phyloP scores from a whole-genome alignment of 2,113 vertebrate genomes.

The Peromyscus maniculatus region DNA sequence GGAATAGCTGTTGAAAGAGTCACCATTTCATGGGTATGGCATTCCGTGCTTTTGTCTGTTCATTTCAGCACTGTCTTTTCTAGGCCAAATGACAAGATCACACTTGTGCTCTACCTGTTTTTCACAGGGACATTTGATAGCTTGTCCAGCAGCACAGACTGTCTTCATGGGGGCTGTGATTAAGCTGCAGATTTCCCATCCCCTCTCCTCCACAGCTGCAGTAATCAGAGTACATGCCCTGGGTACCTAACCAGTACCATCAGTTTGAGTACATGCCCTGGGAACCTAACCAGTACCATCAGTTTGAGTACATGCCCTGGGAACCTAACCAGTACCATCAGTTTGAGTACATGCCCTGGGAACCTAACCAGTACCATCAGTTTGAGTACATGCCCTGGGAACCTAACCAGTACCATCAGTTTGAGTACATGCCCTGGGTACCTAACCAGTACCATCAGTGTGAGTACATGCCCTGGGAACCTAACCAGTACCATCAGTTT shows the following conservation, averaged over 20 bases:
- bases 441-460: too few relatives aligned
- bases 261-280: not conserved
- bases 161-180: not conserved
- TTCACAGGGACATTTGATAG: not conserved
- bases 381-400: not conserved
- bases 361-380: too few relatives aligned
- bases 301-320: not conserved
- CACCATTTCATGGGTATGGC: slow-evolving; percentile 3
- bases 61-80: not conserved
- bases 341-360: not conserved
- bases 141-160: slow-evolving; percentile 1
- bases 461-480: slow-evolving; percentile 14
- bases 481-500: slow-evolving; percentile 54
- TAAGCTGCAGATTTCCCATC: not conserved
- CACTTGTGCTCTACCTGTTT: slow-evolving; percentile 1
- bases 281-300: slow-evolving; percentile 46
- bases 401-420: slow-evolving; percentile 48
- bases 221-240: slow-evolving; percentile 45
- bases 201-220: slow-evolving; percentile 29
- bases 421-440: not conserved
- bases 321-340: slow-evolving; percentile 49
- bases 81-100: slow-evolving; percentile 19
- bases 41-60: not conserved
- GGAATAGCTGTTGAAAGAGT: not conserved
- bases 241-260: slow-evolving; percentile 45